Conservation (phyloP, 2,797 vertebrate species). For the Rhinella marina region DNA sequence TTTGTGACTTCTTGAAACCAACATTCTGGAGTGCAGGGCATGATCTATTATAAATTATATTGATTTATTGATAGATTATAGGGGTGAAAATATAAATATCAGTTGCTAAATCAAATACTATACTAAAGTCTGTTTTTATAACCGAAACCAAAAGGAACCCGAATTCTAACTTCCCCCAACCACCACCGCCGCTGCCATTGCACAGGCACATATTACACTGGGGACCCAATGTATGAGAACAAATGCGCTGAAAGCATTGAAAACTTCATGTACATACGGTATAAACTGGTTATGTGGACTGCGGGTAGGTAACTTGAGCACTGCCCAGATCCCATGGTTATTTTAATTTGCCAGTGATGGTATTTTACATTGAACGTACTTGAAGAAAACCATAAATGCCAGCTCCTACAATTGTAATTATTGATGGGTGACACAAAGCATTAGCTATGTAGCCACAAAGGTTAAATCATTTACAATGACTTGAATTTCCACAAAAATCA, state of each 20-base stretch:
- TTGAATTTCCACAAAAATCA: slow-evolving; percentile 51
- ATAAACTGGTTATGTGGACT: not conserved
- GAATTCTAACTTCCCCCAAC: too few relatives aligned
- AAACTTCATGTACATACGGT: not conserved
- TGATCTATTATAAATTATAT: too few relatives aligned
- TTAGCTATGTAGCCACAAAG: slow-evolving; percentile 38
- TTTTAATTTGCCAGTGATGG: slow-evolving; percentile 24
- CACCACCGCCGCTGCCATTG: not conserved
- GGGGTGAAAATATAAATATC: not conserved
- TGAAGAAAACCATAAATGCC: slow-evolving; percentile 7
- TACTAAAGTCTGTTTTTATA: not conserved
- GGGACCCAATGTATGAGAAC: not conserved
- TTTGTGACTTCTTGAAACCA: too few relatives aligned
- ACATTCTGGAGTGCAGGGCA: too few relatives aligned
- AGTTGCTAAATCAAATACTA: not conserved
- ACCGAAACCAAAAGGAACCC: not conserved
- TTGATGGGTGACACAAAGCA: slow-evolving; percentile 51
- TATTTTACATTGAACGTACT: slow-evolving; percentile 41
- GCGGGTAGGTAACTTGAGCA: not conserved
- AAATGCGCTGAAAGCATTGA: not conserved
- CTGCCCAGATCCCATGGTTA: slow-evolving; percentile 1
- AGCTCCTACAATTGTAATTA: slow-evolving; percentile 39
- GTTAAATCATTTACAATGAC: slow-evolving; percentile 51
- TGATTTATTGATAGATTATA: too few relatives aligned
- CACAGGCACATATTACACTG: not conserved